These are phyloP conservation scores for Ceyx erithaca DNA, from an alignment of 2,797 vertebrate genomes.

Conservation along the genomic window DNA sequence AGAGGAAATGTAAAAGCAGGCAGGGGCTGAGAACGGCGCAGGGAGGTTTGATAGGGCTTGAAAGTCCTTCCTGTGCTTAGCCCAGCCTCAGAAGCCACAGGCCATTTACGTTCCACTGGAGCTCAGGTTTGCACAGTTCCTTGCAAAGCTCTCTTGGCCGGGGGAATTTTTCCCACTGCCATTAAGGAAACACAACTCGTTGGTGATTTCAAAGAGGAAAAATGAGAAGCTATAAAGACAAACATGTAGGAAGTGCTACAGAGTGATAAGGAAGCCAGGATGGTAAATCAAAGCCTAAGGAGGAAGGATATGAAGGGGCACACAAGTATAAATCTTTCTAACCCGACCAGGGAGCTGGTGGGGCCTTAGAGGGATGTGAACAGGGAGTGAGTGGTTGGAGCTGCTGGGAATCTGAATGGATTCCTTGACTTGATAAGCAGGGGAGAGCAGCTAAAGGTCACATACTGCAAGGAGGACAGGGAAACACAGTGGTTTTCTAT, in stretches of 20 bases:
- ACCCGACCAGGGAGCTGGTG: neutral
- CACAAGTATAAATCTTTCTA: slow-evolving; percentile 46
- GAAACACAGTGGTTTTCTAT: slow-evolving; percentile 30
- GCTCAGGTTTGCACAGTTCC: neutral
- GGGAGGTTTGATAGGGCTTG: neutral
- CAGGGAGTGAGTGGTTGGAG: slow-evolving; percentile 4
- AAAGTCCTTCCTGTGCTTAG: slow-evolving; percentile 38
- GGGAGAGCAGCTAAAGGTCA: slow-evolving; percentile 41
- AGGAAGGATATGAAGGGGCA: slow-evolving; percentile 54
- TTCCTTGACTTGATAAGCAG: slow-evolving; percentile 46
- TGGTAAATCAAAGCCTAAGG: slow-evolving; percentile 59
- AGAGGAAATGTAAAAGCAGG: slow-evolving; percentile 42
- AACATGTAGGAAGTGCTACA: slow-evolving; percentile 29
- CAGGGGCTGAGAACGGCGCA: neutral
- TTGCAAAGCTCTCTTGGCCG: neutral
- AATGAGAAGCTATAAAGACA: neutral
- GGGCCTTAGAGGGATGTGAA: slow-evolving; percentile 22
- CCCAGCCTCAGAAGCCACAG: neutral
- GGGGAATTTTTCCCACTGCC: neutral
- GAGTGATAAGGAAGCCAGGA: slow-evolving; percentile 45
- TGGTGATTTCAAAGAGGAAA: slow-evolving; percentile 9
- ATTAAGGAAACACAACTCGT: slow-evolving; percentile 17
- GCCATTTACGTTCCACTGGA: neutral
- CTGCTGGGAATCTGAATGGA: slow-evolving; percentile 41
- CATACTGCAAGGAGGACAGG: neutral